phyloP scores from a whole-genome alignment of 2,888 invertebrate genomes.

The Odontocolon sp. region DNA sequence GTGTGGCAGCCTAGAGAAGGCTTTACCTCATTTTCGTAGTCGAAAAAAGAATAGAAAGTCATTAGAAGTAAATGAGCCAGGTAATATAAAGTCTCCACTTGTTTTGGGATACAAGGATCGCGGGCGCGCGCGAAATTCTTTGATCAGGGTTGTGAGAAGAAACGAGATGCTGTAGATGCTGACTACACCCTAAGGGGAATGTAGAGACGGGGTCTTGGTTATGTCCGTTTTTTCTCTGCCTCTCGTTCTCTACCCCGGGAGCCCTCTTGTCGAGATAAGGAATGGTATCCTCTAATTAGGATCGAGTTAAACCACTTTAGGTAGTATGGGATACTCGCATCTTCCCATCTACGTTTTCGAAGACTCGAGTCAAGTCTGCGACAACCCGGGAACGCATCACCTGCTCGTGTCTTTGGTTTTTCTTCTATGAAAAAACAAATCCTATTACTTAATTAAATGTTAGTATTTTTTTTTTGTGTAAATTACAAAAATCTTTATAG shows the following conservation, averaged over 20 bases:
- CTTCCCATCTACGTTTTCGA: conserved; percentile 43
- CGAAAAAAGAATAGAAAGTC: conserved; percentile 30
- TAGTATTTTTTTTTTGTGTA: not conserved
- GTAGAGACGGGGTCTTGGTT: conserved; percentile 6
- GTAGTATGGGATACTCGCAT: conserved; percentile 33
- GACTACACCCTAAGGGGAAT: conserved; percentile 33
- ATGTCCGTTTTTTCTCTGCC: not conserved
- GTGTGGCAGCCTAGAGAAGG: not conserved
- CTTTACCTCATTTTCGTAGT: too few species aligned
- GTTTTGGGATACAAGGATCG: conserved; percentile 22
- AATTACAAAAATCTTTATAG: too few species aligned
- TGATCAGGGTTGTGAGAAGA: not conserved
- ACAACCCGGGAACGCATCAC: conserved; percentile 40
- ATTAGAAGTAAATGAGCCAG: conserved; percentile 25
- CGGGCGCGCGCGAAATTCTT: not conserved
- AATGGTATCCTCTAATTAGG: conserved; percentile 64
- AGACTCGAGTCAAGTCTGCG: conserved; percentile 1
- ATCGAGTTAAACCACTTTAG: conserved; percentile 62
- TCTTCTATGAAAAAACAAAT: not conserved
- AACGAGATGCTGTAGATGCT: conserved; percentile 33
- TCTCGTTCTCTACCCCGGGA: conserved; percentile 34
- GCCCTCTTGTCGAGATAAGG: conserved; percentile 50
- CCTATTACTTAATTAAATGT: not conserved
- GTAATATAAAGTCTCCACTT: conserved; percentile 40
- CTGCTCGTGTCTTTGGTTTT: conserved; percentile 33